These are phyloP conservation scores for Protobothrops mucrosquamatus DNA, from an alignment of 2,113 vertebrate species.

Conservation along the genomic window DNA sequence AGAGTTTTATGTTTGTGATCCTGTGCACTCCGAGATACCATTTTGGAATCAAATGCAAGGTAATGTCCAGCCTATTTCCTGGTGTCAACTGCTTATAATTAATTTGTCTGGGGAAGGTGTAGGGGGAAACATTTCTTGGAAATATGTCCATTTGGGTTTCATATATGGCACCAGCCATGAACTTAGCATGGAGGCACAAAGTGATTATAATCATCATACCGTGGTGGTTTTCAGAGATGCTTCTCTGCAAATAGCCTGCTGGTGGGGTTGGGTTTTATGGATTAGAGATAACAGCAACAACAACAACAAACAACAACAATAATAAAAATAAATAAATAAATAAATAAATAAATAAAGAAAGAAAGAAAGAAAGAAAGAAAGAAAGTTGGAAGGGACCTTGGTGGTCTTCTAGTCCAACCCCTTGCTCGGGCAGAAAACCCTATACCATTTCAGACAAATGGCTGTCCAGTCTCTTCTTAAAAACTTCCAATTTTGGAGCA, in stretches of 20 bases:
- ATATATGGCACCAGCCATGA: background rate
- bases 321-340: too few relatives aligned
- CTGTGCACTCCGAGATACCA: background rate
- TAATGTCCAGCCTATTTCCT: background rate
- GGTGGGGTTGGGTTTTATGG: background rate
- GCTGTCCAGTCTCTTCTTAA: too few relatives aligned
- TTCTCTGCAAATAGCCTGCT: background rate
- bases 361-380: too few relatives aligned
- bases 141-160: background rate
- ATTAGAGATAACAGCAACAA: background rate
- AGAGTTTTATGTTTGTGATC: background rate
- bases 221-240: background rate
- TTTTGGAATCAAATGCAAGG: background rate
- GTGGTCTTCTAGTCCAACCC: too few relatives aligned
- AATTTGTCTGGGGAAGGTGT: background rate
- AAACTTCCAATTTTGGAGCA: too few relatives aligned
- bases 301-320: too few relatives aligned
- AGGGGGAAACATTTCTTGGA: background rate
- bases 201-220: background rate
- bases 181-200: background rate
- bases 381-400: too few relatives aligned
- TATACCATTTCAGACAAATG: too few relatives aligned
- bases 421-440: too few relatives aligned
- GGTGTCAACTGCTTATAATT: background rate
- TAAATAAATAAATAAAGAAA: too few relatives aligned